Conservation (phyloP, 2,888 invertebrate species). For the Acrocyrtus sp. region DNA sequence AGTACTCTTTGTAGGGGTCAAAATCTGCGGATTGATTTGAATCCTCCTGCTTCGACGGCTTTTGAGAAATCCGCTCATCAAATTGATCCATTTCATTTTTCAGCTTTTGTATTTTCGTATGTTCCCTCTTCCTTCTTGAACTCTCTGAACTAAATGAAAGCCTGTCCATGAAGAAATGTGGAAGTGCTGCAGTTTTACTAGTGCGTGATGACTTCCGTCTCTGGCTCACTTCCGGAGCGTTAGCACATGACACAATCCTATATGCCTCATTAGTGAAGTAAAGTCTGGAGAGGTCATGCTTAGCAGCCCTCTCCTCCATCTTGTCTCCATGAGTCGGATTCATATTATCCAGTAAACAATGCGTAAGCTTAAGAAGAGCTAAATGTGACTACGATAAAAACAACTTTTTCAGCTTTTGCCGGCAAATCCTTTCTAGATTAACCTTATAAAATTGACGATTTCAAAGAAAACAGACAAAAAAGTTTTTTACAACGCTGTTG, state of each 20-base stretch:
- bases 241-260: conserved; percentile 12
- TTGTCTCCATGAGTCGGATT: conserved; percentile 6
- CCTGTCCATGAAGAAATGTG: conserved; percentile 20
- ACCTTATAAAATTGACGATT: neutral
- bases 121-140: neutral
- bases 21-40: neutral
- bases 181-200: neutral
- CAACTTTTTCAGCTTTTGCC: neutral
- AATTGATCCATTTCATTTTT: conserved; percentile 32
- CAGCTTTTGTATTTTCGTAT: neutral
- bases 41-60: neutral
- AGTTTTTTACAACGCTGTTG: neutral
- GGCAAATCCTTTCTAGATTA: neutral
- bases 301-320: conserved; percentile 8
- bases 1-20: neutral
- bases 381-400: neutral
- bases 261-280: conserved; percentile 27
- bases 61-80: neutral
- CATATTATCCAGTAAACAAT: conserved; percentile 7
- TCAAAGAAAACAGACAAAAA: neutral
- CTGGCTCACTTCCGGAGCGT: neutral
- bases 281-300: conserved; percentile 17
- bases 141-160: neutral
- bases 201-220: neutral
- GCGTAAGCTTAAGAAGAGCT: neutral